Evolutionary conservation across 1,140 invertebrate genomes (phyloP).

Genomic region (Popillia japonica): DNA sequence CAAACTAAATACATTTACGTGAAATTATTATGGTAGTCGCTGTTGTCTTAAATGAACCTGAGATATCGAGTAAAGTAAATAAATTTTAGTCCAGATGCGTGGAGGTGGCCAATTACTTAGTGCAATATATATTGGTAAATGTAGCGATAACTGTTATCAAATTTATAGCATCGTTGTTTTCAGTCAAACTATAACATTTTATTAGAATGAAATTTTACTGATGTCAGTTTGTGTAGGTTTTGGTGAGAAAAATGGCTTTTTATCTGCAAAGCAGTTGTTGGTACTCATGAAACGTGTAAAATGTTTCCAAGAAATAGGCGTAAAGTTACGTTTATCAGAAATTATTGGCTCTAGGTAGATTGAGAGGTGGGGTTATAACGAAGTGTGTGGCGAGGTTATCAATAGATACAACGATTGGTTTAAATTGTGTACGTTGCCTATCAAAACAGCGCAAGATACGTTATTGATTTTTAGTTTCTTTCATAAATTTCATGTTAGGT

Average conservation of each 20-base stretch:
- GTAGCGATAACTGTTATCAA: conserved; percentile 16
- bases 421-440: too few species aligned
- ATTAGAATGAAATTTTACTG: background rate
- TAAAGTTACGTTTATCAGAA: too few species aligned
- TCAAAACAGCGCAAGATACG: too few species aligned
- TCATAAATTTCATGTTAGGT: too few species aligned
- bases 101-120: conserved; percentile 31
- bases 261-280: too few species aligned
- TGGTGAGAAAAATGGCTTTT: background rate
- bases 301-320: too few species aligned
- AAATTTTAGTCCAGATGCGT: background rate
- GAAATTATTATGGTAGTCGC: conserved; percentile 30
- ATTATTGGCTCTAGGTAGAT: too few species aligned
- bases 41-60: conserved; percentile 8
- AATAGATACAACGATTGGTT: too few species aligned
- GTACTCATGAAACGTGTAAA: too few species aligned
- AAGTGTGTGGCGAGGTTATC: too few species aligned
- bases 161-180: conserved; percentile 8
- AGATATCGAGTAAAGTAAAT: conserved; percentile 16
- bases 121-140: conserved; percentile 1
- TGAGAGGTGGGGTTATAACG: too few species aligned
- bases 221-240: background rate
- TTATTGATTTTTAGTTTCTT: too few species aligned
- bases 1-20: conserved; percentile 32
- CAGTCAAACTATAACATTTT: background rate